These are phyloP conservation scores for Cydia amplana DNA, from an alignment of 1,140 invertebrate species.

Conservation along the genomic window DNA sequence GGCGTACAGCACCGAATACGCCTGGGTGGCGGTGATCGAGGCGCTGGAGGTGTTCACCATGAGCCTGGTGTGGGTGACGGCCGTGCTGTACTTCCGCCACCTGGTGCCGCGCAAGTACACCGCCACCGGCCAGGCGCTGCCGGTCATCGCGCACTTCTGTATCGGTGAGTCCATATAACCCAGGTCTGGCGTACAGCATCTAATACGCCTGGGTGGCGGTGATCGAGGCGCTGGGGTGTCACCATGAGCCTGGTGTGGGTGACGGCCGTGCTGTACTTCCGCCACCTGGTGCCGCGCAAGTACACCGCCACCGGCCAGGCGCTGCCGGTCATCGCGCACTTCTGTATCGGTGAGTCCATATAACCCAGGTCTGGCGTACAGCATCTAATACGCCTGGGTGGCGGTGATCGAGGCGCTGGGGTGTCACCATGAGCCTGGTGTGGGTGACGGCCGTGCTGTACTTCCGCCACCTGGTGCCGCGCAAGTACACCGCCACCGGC, in stretches of 20 bases:
- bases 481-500: no score
- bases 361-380: no score
- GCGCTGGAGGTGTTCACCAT: constrained; percentile 89
- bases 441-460: no score
- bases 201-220: constrained; percentile 84
- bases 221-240: constrained; percentile 87
- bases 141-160: constrained; percentile 90
- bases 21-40: constrained; percentile 86
- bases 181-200: constrained; percentile 81
- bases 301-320: constrained; percentile 91
- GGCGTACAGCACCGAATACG: constrained; percentile 83
- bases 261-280: constrained; percentile 89
- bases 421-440: no score
- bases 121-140: constrained; percentile 89
- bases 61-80: constrained; percentile 90
- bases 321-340: constrained; percentile 89
- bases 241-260: constrained; percentile 92
- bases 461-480: no score
- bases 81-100: constrained; percentile 89
- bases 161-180: constrained; percentile 78
- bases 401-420: no score
- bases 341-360: constrained; percentile 84
- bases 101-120: constrained; percentile 89
- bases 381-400: no score
- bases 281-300: constrained; percentile 88